Conservation (phyloP, 2,113 vertebrate species). For the rabbit (Oryctolagus cuniculus) region mOryCun1.1 NC_091438.1:136735501-136736000, state of each 20-base stretch:
- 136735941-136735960: conserved; percentile 15
- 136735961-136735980: no score
- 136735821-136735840: neutral
- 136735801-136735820: neutral
- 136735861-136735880: conserved; percentile 41
- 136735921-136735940: conserved; percentile 33
- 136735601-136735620: conserved; percentile 49
- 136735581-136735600: conserved; percentile 62
- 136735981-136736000: no score
- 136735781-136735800: neutral
- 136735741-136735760: neutral
- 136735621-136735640: conserved; percentile 77
- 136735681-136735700: neutral
- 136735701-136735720: neutral
- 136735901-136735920: conserved; percentile 44
- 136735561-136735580: conserved; percentile 49
- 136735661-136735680: conserved; percentile 30
- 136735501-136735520: no score
- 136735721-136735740: neutral
- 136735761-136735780: neutral
- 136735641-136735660: neutral
- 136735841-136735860: conserved; percentile 1
- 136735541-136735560: neutral
- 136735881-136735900: neutral
- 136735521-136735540: neutral